Evolutionary conservation across 2,797 vertebrate genomes (phyloP), one percentile per base, ranked within the genome.

Genomic region (Neosalanx taihuensis): DNA sequence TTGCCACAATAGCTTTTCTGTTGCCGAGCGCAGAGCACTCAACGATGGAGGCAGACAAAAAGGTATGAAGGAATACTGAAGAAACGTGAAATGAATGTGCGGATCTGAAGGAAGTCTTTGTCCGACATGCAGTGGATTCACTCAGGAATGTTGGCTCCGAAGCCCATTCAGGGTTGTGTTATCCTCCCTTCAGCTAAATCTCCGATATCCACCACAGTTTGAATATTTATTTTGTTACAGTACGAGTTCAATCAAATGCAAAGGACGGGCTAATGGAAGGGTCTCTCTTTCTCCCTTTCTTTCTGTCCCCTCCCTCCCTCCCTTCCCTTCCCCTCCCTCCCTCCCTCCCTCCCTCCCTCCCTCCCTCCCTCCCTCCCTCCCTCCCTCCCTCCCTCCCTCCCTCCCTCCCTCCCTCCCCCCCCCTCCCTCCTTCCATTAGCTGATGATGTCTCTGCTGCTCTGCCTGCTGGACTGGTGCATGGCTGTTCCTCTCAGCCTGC

Each of bases 381-480:
- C 17, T 30, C 57, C 67, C 4, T 3, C 31, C 5, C 60, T 67
- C 53, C 68, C 23, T 20, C 71, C 13, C 20, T 66, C 46, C 7
- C 64, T 17, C 56, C 3, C 15, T 6, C 20, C 26, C 46, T 18
- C 37, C n/a, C 65, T 26, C 3, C 30, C 26, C 18, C 17, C 57
- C 30, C 10, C 53, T 23, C 31, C 64, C 15, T 46, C 6, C 46
- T 58, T 9, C 60, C 29, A 41, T 51, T 58, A 99, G 98, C 93
- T 98, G 81, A 94, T 99, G 84, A 96, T 99, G 76, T 98, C 97
- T 0, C 86, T 99, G 81, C 92, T 99, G 35, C 95, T 98, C 60
- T 99, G 97, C 82, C 86, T 98, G 77, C 86, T 99, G 94, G 97
- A 99, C 84, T 99, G 98, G 98, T 99, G 97, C 85, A 98, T 99